Evolutionary conservation across 2,113 vertebrate species (phyloP).

Genomic region (Myanophis thanlyinensis): DNA sequence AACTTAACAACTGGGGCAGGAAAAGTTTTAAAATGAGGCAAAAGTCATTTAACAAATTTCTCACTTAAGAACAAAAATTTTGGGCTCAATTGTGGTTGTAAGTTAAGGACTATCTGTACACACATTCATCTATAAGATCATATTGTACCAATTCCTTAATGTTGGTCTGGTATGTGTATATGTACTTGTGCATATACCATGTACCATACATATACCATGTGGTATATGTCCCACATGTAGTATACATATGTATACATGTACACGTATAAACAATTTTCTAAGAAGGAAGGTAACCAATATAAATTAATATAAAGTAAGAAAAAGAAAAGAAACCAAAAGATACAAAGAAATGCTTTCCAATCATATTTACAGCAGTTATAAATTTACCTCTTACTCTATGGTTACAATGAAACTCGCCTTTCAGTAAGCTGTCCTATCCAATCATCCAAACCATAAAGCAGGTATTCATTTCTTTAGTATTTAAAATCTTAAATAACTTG

Average conservation of each 20-base stretch:
- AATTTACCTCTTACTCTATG: neutral
- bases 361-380: neutral
- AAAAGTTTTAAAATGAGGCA: too few relatives aligned
- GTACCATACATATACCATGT: too few relatives aligned
- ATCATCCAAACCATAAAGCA: neutral
- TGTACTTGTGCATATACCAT: too few relatives aligned
- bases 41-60: too few relatives aligned
- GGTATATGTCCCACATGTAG: too few relatives aligned
- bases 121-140: neutral
- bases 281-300: too few relatives aligned
- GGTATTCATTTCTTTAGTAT: neutral
- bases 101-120: neutral
- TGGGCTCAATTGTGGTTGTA: too few relatives aligned
- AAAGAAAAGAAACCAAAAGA: neutral
- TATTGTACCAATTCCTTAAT: neutral
- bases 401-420: neutral
- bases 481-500: neutral
- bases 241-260: too few relatives aligned
- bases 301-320: neutral
- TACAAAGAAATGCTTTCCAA: neutral
- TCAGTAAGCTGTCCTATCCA: neutral
- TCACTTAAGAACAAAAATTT: too few relatives aligned
- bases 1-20: too few relatives aligned
- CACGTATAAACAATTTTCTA: too few relatives aligned
- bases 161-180: neutral